Evolutionary conservation across 2,888 invertebrate species (phyloP), one percentile per base, ranked within the genome.

Genomic region (Pomacea canaliculata): DNA sequence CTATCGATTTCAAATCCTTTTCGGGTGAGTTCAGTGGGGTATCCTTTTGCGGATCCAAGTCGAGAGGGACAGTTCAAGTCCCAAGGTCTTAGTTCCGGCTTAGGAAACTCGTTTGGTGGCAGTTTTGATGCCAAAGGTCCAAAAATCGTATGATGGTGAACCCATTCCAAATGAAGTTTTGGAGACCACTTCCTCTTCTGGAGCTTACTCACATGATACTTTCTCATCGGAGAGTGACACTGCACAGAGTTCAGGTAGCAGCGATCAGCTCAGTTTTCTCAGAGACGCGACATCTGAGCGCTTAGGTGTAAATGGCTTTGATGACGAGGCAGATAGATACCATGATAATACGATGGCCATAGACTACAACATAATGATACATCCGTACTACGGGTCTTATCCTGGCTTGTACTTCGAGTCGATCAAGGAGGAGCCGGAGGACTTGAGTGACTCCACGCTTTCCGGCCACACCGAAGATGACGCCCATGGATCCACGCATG

Each of bases 361-460:
- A 13, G 83, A 84, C 59, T 81, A 83, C 60, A 73, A 78, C 18
- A 70, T 80, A 2, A 79, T 76, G 12, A 49, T 78, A 48, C 80
- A 78, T 56, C 51, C 51, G 37, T 73, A 79, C n/a, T 83, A 83
- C 68, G 75, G 74, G 56, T 80, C 85, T 51, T 77, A 78, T 12
- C 79, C 83, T 48, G 83, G 81, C 12, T 56, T 83, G 18, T 85
- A 82, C 79, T 86, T 86, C 75, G 84, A 85, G 60, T 83, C 85
- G n/a, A 85, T 86, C 19, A 78, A 81, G 65, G 86, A 86, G 71
- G 86, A 85, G 70, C 79, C 85, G 1, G 85, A 85, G n/a, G 85
- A 79, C 5, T 51, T 73, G 27, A 68, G 74, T 0, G 75, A 78
- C 3, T 77, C 76, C n/a, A 70, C 73, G 8, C 68, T 37, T n/a